These are phyloP conservation scores for Zeugodacus cucurbitae DNA, from an alignment of 1,140 invertebrate species.

Conservation along the genomic window DNA sequence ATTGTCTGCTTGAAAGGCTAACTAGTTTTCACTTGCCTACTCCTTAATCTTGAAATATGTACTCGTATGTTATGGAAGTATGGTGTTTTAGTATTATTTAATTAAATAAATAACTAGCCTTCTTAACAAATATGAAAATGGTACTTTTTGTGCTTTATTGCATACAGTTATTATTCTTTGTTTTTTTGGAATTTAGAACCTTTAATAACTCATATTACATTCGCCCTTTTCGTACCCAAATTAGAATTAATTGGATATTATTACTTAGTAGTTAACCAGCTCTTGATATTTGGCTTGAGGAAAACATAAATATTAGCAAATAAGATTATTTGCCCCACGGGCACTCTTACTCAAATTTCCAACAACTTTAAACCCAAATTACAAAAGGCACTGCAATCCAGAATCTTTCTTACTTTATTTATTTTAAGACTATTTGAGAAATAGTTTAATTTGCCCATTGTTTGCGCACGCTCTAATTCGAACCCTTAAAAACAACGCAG, in stretches of 20 bases:
- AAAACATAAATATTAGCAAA: background rate
- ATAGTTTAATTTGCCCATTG: background rate
- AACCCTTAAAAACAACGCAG: background rate
- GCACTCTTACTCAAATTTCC: background rate
- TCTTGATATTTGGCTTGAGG: background rate
- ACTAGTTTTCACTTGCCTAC: too few relatives aligned
- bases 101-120: too few relatives aligned
- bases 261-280: background rate
- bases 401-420: background rate
- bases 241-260: background rate
- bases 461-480: background rate
- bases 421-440: background rate
- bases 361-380: background rate
- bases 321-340: background rate
- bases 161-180: too few relatives aligned
- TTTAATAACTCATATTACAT: too few relatives aligned
- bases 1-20: too few relatives aligned
- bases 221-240: background rate
- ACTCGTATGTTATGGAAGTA: too few relatives aligned
- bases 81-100: too few relatives aligned
- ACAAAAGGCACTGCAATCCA: background rate
- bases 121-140: too few relatives aligned
- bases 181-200: too few relatives aligned
- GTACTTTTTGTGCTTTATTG: too few relatives aligned
- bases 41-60: too few relatives aligned